Evolutionary conservation across 2,113 vertebrate species (phyloP), one percentile per base, ranked within the genome.

Genomic region (Cottus gobio): DNA sequence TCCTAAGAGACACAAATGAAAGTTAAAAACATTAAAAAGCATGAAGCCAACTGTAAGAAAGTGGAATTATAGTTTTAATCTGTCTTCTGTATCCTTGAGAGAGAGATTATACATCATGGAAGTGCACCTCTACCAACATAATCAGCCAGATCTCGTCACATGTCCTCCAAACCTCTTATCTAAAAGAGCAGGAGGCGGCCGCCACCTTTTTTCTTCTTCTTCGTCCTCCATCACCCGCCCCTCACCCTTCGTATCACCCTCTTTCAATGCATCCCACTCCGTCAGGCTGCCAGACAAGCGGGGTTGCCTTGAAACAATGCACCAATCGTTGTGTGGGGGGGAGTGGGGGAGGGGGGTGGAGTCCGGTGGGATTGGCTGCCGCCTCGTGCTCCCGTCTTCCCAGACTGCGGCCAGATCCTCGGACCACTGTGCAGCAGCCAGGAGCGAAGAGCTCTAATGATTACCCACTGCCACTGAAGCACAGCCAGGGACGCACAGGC

Each of bases 381-480:
- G 80, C 70, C 83, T 68, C 3, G 12, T 42, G 70, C 65, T 80
- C 79, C n/a, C 31, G 54, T 77, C 87, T 81, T 84, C 74, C 56
- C 90, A 80, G 77, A 71, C 71, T 79, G 67, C 77, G 70, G 86
- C 62, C 73, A 61, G 80, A 75, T 85, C 88, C 77, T 70, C 26
- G 13, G 79, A 89, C 82, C 56, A 77, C 64, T 70, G 84, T 77
- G 42, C 2, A 28, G 56, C 62, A 80, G 90, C 82, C 84, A 79
- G 84, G 58, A 81, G 79, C 71, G 84, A 77, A 89, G 30, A 69
- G 70, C 85, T 87, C 82, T 87, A 91, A 91, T 87, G 88, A 90
- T 85, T 54, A 58, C 78, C 76, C 69, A 46, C 79, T 64, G 83
- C 78, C 69, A 86, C 78, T 83, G 83, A 88, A 77, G 84, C 70